Percentiles rank a stretch among this genome's conserved stretches.
These are phyloP conservation scores for Eubasilissa regina DNA, from an alignment of 1,140 invertebrate species.

Conservation along the genomic window DNA sequence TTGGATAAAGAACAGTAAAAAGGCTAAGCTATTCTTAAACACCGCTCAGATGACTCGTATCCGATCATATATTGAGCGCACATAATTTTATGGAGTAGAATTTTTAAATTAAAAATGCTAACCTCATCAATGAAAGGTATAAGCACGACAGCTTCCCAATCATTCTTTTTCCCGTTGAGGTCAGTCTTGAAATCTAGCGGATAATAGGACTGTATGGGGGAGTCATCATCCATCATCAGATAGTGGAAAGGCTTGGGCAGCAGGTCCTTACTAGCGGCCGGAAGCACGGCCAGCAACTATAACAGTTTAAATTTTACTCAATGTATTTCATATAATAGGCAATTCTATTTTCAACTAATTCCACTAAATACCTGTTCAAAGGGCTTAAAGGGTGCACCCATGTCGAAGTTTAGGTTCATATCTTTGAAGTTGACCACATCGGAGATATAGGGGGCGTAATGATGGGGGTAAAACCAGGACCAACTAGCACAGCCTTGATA, in stretches of 20 bases:
- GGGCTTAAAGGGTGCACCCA: constrained; percentile 92
- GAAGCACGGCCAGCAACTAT: constrained; percentile 90
- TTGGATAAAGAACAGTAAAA: no score
- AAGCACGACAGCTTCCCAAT: constrained; percentile 98
- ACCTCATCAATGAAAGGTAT: constrained; percentile 98
- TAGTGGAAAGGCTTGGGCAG: constrained; percentile 87
- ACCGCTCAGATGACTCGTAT: no score
- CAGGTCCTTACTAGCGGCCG: constrained; percentile 86
- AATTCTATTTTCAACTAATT: not conserved
- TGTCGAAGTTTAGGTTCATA: constrained; percentile 83
- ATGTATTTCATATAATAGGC: not conserved
- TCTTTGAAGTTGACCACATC: constrained; percentile 89
- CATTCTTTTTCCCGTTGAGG: constrained; percentile 94
- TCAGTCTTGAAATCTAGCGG: constrained; percentile 92
- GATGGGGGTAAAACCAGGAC: constrained; percentile 98
- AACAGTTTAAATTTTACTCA: not conserved
- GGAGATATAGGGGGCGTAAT: constrained; percentile 96
- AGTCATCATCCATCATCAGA: constrained; percentile 87
- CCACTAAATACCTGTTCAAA: constrained; percentile 85
- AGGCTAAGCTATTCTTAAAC: no score
- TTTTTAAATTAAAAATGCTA: constrained; percentile 50
- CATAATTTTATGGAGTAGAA: no score
- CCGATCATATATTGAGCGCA: no score
- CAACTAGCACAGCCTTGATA: constrained; percentile 96
- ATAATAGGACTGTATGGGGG: constrained; percentile 92